Conservation (phyloP, 2,888 invertebrate species). For the Mesoligia furuncula region DNA sequence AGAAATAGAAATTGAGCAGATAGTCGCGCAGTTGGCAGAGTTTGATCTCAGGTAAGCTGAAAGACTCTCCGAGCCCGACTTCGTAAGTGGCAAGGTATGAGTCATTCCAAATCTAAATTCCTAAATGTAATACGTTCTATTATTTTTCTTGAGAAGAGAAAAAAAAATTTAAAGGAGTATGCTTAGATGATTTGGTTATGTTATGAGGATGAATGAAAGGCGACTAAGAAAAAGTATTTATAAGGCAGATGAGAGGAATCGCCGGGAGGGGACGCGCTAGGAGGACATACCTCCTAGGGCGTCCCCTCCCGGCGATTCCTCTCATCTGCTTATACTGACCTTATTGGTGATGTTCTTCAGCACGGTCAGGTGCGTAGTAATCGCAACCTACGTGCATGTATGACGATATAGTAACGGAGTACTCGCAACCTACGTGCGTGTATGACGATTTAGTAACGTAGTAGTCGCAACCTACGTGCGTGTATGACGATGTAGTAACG, state of each 20-base stretch:
- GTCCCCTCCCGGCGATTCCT: too few species aligned
- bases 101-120: not conserved
- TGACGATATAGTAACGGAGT: too few species aligned
- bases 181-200: not conserved
- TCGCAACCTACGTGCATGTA: not conserved
- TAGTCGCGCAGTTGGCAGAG: conserved; percentile 94
- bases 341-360: not conserved
- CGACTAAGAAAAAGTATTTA: not conserved
- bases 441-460: not conserved
- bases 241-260: not conserved
- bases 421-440: not conserved
- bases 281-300: not conserved
- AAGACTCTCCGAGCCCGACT: not conserved
- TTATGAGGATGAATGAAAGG: not conserved
- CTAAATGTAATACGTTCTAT: not conserved
- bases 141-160: not conserved
- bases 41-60: conserved; percentile 94
- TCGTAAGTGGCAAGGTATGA: not conserved
- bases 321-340: not conserved
- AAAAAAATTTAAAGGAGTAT: not conserved
- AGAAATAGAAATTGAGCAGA: conserved; percentile 95
- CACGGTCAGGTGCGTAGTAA: not conserved
- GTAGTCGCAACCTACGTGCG: too few species aligned
- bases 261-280: not conserved
- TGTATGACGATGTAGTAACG: too few species aligned